A percentile compares a stretch with the other conserved stretches of the same genome.
phyloP scores from a whole-genome alignment of 2,888 invertebrate genomes.

The Leucoptera coffeella region DNA sequence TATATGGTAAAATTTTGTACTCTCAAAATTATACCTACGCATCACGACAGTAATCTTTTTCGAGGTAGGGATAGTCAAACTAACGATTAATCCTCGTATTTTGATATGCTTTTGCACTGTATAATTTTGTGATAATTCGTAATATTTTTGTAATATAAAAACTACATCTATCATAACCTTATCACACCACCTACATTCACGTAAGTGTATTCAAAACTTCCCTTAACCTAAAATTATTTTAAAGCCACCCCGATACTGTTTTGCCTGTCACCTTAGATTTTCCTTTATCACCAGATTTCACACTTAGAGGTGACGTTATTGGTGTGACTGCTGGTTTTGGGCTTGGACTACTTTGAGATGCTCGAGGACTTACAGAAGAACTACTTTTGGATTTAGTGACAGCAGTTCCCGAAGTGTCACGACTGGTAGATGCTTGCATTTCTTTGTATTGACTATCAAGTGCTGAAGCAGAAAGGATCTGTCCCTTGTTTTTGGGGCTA shows the following conservation, averaged over 20 bases:
- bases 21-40: too few species aligned
- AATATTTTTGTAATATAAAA: neutral
- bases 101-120: neutral
- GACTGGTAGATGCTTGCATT: constrained; percentile 10
- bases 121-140: neutral
- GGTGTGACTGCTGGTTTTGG: constrained; percentile 5
- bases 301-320: constrained; percentile 7
- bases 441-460: constrained; percentile 20
- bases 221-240: constrained; percentile 11
- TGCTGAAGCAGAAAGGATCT: constrained; percentile 29
- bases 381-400: constrained; percentile 1
- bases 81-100: neutral
- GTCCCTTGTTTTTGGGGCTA: constrained; percentile 7
- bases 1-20: too few species aligned
- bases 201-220: neutral
- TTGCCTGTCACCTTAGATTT: constrained; percentile 69
- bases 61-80: too few species aligned
- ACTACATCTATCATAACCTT: neutral
- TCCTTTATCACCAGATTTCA: constrained; percentile 48
- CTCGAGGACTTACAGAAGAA: constrained; percentile 5
- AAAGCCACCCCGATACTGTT: constrained; percentile 70
- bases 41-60: too few species aligned
- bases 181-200: neutral
- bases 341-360: constrained; percentile 6
- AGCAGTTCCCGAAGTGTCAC: neutral